Percentiles rank a stretch among this genome's conserved stretches.
These are phyloP conservation scores for Trissolcus basalis DNA, from an alignment of 1,140 invertebrate genomes.

Conservation along the genomic window DNA sequence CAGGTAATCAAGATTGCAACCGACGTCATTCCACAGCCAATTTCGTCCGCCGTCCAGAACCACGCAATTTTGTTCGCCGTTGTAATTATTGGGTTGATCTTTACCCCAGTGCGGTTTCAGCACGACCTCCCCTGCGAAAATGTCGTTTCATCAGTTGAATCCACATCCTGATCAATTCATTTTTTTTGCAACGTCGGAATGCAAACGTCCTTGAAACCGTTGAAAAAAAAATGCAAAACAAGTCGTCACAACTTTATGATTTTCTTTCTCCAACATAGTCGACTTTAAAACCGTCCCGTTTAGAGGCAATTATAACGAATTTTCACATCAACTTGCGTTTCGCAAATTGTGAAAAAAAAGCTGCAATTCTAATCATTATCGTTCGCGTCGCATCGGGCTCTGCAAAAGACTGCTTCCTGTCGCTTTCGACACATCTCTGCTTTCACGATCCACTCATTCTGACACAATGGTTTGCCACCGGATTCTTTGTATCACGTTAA, in stretches of 20 bases:
- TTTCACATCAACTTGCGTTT: constrained; percentile 54
- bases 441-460: constrained; percentile 70
- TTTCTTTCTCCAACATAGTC: too few species aligned
- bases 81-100: constrained; percentile 96
- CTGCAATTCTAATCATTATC: constrained; percentile 51
- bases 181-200: too few species aligned
- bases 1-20: constrained; percentile 93
- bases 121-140: constrained; percentile 82
- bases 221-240: too few species aligned
- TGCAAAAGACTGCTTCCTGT: constrained; percentile 66
- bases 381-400: constrained; percentile 57
- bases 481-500: constrained; percentile 53
- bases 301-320: constrained; percentile 37
- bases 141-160: too few species aligned
- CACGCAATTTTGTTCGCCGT: constrained; percentile 95
- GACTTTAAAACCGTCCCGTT: constrained; percentile 7
- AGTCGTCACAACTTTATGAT: too few species aligned
- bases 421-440: constrained; percentile 69
- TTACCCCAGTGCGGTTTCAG: constrained; percentile 90
- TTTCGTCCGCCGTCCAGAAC: constrained; percentile 91
- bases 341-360: constrained; percentile 46
- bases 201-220: too few species aligned
- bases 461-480: constrained; percentile 56
- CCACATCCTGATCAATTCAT: too few species aligned
- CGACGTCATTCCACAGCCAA: constrained; percentile 96